A percentile compares a stretch with the other conserved stretches of the same genome.
Conservation (phyloP, 2,113 vertebrate species). For the Sinocyclocheilus grahami region DNA sequence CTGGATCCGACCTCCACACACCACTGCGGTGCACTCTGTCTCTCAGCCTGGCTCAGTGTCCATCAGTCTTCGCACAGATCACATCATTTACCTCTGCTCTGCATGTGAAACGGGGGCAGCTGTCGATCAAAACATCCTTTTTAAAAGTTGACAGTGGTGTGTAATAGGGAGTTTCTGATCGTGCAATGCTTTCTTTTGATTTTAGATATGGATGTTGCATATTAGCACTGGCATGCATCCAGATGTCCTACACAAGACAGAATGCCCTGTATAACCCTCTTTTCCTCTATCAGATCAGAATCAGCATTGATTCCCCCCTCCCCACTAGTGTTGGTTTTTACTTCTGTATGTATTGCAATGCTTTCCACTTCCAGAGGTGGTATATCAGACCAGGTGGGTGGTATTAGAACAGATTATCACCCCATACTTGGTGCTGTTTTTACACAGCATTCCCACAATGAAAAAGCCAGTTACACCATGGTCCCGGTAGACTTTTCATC, state of each 20-base stretch:
- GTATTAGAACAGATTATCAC: conserved; percentile 57
- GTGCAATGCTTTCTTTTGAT: not conserved
- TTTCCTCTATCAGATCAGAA: not conserved
- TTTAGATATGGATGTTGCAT: not conserved
- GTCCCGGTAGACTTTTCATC: conserved; percentile 44
- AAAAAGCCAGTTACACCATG: conserved; percentile 49
- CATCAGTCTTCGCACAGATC: conserved; percentile 23
- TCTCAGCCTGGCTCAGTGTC: conserved; percentile 29
- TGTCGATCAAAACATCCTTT: conserved; percentile 18
- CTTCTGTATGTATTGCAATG: not conserved
- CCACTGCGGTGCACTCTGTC: conserved; percentile 34
- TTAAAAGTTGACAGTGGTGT: not conserved
- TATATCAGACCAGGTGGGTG: conserved; percentile 20
- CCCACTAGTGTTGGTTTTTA: not conserved
- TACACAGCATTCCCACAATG: conserved; percentile 27
- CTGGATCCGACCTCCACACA: conserved; percentile 51
- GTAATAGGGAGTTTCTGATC: not conserved
- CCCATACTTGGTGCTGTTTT: conserved; percentile 29
- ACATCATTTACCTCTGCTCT: conserved; percentile 11
- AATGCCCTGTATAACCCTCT: not conserved
- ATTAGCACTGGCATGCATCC: not conserved
- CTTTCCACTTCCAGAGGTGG: conserved; percentile 1
- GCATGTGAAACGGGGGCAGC: conserved; percentile 17
- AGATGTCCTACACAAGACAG: not conserved
- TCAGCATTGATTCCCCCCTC: not conserved